Conservation (phyloP, 2,113 vertebrate species). For the Centrocercus urophasianus region DNA sequence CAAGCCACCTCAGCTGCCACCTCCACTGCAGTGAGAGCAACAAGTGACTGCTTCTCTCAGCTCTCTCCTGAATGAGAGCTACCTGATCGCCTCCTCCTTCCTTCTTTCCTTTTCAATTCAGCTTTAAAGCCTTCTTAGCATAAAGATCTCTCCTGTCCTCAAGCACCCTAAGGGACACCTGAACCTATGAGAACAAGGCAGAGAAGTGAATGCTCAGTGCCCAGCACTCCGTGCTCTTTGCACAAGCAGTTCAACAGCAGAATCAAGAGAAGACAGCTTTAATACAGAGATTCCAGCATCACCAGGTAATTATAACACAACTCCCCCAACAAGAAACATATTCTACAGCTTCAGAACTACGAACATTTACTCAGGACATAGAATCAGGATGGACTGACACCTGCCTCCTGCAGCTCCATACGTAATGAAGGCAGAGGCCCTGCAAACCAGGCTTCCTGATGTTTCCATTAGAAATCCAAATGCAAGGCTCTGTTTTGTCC, state of each 20-base stretch:
- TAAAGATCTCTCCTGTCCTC: slow-evolving; percentile 7
- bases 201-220: not conserved
- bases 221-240: not conserved
- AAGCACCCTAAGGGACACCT: not conserved
- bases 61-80: not conserved
- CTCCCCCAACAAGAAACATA: not conserved
- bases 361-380: not conserved
- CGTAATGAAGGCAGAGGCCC: not conserved
- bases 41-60: not conserved
- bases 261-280: not conserved
- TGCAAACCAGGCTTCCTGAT: not conserved
- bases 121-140: slow-evolving; percentile 15
- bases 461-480: not conserved
- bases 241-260: not conserved
- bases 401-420: not conserved
- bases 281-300: not conserved
- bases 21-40: not conserved
- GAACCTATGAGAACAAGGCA: slow-evolving; percentile 14
- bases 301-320: not conserved
- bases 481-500: not conserved
- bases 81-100: fast-evolving
- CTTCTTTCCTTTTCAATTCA: not conserved
- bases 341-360: fast-evolving
- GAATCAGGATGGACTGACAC: not conserved
- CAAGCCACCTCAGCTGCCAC: not conserved